phyloP scores from a whole-genome alignment of 2,113 vertebrate species.

The Fregata magnificens region DNA sequence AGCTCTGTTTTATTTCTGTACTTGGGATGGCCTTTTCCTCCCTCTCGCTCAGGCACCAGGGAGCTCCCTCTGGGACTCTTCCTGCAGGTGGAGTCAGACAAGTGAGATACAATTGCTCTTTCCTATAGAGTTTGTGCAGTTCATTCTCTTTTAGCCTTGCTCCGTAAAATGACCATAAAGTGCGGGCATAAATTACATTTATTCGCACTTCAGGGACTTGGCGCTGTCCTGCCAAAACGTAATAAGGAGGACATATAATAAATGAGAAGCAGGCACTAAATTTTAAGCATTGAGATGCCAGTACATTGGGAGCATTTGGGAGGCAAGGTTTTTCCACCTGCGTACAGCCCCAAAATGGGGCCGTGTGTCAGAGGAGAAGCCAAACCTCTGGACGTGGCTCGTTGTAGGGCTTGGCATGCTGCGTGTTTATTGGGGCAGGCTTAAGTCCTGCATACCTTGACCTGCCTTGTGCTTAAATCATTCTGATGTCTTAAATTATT shows the following conservation, averaged over 20 bases:
- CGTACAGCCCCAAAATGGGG: neutral
- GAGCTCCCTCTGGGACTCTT: neutral
- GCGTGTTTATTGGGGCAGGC: neutral
- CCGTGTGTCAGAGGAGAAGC: neutral
- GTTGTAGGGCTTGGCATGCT: neutral
- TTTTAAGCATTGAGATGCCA: neutral
- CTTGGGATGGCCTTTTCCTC: neutral
- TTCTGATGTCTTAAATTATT: constrained; percentile 4
- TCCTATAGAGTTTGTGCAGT: neutral
- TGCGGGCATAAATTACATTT: constrained; percentile 10
- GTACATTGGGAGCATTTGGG: neutral
- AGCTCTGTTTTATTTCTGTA: neutral
- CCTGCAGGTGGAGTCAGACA: neutral
- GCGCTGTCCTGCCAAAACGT: neutral
- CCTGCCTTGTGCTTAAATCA: constrained; percentile 37
- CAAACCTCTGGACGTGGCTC: neutral
- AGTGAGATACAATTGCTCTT: neutral
- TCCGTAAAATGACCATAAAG: neutral
- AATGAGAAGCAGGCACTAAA: constrained; percentile 18
- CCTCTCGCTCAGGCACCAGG: rapidly evolving
- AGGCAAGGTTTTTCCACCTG: constrained; percentile 48
- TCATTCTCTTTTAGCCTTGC: neutral
- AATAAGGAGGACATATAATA: neutral
- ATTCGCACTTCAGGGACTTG: neutral
- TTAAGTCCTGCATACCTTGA: constrained; percentile 4